These are phyloP conservation scores for Ischnus inquisitorius DNA, from an alignment of 2,888 invertebrate species.

Conservation along the genomic window DNA sequence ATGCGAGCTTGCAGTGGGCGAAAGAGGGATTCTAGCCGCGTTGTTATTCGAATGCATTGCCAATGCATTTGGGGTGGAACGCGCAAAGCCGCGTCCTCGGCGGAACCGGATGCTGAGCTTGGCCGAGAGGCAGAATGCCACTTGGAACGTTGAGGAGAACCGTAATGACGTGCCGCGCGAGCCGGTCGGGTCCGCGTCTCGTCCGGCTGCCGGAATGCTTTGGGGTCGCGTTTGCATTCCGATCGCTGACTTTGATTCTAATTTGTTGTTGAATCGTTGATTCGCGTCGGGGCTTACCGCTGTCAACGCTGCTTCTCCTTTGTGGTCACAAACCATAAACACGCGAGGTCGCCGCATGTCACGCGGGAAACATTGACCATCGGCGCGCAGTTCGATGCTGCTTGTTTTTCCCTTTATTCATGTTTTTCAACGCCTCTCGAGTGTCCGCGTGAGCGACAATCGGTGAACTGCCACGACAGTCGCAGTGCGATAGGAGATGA, in stretches of 20 bases:
- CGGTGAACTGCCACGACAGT: neutral
- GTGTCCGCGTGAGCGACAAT: neutral
- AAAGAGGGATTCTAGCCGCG: neutral
- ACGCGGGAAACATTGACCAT: constrained; percentile 1
- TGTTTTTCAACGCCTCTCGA: constrained; percentile 1
- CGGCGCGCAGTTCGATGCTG: constrained; percentile 45
- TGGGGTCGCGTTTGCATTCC: constrained; percentile 29
- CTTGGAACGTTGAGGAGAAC: constrained; percentile 42
- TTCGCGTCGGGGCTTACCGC: constrained; percentile 1
- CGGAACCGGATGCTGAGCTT: neutral
- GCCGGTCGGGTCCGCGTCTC: constrained; percentile 19
- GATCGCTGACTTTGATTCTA: constrained; percentile 1
- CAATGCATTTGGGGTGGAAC: neutral
- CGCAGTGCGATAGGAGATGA: constrained; percentile 7
- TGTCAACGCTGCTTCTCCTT: constrained; percentile 17
- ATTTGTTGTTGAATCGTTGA: neutral
- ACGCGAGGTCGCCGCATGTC: constrained; percentile 22
- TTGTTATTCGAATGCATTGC: constrained; percentile 16
- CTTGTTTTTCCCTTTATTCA: neutral
- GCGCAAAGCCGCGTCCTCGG: too few species aligned
- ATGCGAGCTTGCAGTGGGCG: neutral
- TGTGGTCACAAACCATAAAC: constrained; percentile 2
- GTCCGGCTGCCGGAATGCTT: constrained; percentile 38
- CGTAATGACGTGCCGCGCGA: constrained; percentile 58
- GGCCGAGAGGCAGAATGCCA: neutral